Evolutionary conservation across 2,888 invertebrate genomes (phyloP), one percentile per base, ranked within the genome.

Genomic region (Habroteleia sp.): DNA sequence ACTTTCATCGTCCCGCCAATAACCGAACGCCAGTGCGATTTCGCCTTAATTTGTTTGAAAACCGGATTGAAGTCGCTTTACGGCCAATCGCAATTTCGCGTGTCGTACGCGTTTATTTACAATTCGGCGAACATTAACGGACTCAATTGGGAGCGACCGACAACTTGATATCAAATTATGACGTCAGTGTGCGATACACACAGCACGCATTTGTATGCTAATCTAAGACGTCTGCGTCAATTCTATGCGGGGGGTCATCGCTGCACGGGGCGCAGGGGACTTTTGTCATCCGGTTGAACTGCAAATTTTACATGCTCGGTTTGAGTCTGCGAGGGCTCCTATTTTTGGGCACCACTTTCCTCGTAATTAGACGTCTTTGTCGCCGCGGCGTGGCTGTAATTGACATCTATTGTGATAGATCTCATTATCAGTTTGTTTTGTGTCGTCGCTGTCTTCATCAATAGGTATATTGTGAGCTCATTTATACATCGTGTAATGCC

Each of bases 391-490:
- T 39, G 63, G 41, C 74, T 75, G 74, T 63, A 75, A 75, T 69
- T 75, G 74, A 75, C 74, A 39, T 69, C 65, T 46, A 69, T 75
- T 75, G 69, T 63, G 60, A 69, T 56, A 52, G 58, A 62, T 69
- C 62, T 63, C 74, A 74, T 68, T 69, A 74, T 74, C 69, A 69
- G 74, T 74, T 69, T 68, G 74, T 74, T 74, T 74, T 74, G 74
- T 58, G 63, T 50, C 74, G 69, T 39, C 74, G 56, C 7, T 56
- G 31, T 62, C 71, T 71, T 54, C 71, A 46, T 63, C 63, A 72
- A 63, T 72, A 48, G 56, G 31, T 52, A 60, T 50, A 75, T 75
- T 71, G 69, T 65, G 50, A 56, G 37, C 69, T 65, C 58, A 71
- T 75, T 75, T 69, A 58, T 65, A 58, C 37, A 50, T 52, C 63